Evolutionary conservation across 2,113 vertebrate species (phyloP), one percentile per base, ranked within the genome.

Genomic region (Hystrix cristata): DNA sequence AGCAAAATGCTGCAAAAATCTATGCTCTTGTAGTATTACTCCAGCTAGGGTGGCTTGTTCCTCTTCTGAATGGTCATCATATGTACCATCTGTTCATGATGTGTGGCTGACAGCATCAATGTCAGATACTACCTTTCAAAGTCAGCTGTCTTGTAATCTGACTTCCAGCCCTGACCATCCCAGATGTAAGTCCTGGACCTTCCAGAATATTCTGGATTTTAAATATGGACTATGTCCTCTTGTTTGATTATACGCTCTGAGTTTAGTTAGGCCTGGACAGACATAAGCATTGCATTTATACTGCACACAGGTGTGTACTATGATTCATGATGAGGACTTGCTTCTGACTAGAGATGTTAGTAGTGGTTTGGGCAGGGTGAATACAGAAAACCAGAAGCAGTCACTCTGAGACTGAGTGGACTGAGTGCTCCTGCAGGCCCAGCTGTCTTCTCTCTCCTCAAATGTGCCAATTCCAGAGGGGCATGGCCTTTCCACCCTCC

Each of bases 131-230:
- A 82, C 4, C 60, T 95, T 90, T 85, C 87, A 82, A 57, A 91
- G 48, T 71, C 29, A 31, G 38, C 59, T 87, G 25, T 93, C 72
- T 81, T 93, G 88, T 51, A 79, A 93, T 60, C 43, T 59, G 72
- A 72, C 60, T 27, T 6, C 6, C 53, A 0, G 7, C 55, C 80
- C n/a, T 31, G 25, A 60, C 16, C 51, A 90, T n/a, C 1, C 8
- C 34, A 48, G 13, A 31, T 43, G 29, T 46, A 59, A 92, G 43
- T 84, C 55, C 53, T 78, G 82, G 59, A 43, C 46, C 94, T 80
- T 96, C 72, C 62, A 87, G 25, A 92, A 88, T 48, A 55, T 83
- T 89, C 69, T 74, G 11, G 14, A 76, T 80, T 93, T 97, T 93
- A 95, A 91, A 89, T 97, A 94, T 64, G 53, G 19, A 74, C 64